Percentiles rank a stretch among this genome's conserved stretches.
Conservation (phyloP, 2,797 vertebrate species). For the Schizopygopsis malacanthus region DNA sequence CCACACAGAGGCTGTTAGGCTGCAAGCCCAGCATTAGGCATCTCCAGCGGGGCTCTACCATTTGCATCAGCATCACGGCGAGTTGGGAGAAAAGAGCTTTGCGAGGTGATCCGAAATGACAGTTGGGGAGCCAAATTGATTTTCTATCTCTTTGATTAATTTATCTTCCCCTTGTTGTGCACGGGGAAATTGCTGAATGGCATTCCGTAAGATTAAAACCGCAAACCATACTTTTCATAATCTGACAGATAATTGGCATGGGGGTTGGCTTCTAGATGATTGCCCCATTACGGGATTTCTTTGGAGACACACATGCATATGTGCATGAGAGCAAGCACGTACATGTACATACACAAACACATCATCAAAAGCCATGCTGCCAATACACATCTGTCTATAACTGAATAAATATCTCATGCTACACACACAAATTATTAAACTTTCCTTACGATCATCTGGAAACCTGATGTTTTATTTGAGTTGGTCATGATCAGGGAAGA, state of each 20-base stretch:
- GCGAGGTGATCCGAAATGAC: conserved; percentile 76
- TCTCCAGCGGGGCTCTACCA: conserved; percentile 51
- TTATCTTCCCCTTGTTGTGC: conserved; percentile 76
- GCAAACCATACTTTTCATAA: conserved; percentile 75
- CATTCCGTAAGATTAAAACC: conserved; percentile 77
- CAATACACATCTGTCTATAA: conserved; percentile 3
- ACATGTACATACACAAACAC: neutral
- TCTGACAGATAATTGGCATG: conserved; percentile 79
- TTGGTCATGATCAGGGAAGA: neutral
- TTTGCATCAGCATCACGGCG: conserved; percentile 37
- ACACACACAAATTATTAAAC: neutral
- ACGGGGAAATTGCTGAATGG: conserved; percentile 74
- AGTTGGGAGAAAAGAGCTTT: conserved; percentile 58
- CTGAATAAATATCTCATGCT: neutral
- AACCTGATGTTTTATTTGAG: conserved; percentile 23
- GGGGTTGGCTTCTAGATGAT: conserved; percentile 72
- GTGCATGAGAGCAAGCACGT: conserved; percentile 8
- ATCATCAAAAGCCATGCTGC: neutral
- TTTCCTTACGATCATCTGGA: neutral
- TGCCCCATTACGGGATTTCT: conserved; percentile 69
- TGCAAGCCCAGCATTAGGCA: conserved; percentile 40
- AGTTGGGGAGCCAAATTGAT: conserved; percentile 74
- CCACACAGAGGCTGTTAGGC: conserved; percentile 27
- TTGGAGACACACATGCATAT: conserved; percentile 28
- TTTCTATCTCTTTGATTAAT: conserved; percentile 82